phyloP scores from a whole-genome alignment of 2,888 invertebrate species.

The Melangyna quadrimaculata region DNA sequence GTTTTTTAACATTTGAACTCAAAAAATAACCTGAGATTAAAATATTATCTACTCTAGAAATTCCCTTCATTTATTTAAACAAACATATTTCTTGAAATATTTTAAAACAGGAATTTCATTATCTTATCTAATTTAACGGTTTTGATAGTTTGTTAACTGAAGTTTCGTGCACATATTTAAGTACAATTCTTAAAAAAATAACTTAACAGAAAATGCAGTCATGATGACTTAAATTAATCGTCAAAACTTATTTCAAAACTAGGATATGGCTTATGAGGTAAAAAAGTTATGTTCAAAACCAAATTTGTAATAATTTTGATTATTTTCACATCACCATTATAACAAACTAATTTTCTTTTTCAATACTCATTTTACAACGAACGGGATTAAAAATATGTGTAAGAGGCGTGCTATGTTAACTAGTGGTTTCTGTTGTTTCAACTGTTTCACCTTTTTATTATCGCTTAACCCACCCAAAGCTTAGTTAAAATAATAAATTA shows the following conservation, averaged over 20 bases:
- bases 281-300: neutral
- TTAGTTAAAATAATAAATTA: constrained; percentile 14
- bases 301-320: neutral
- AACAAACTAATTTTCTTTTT: constrained; percentile 22
- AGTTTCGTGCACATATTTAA: too few species aligned
- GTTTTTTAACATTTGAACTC: too few species aligned
- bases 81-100: too few species aligned
- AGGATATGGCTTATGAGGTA: neutral
- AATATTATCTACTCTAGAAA: too few species aligned
- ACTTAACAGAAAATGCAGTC: too few species aligned
- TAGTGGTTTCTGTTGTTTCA: constrained; percentile 38
- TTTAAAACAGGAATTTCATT: too few species aligned
- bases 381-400: constrained; percentile 39
- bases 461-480: constrained; percentile 49
- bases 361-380: constrained; percentile 17
- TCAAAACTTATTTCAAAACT: neutral
- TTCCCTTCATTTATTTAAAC: too few species aligned
- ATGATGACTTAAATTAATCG: neutral
- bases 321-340: neutral
- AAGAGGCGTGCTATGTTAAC: constrained; percentile 52
- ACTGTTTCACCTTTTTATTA: constrained; percentile 37
- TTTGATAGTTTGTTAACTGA: too few species aligned
- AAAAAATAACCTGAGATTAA: too few species aligned
- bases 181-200: too few species aligned
- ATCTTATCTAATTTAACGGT: too few species aligned